phyloP scores from a whole-genome alignment of 1,140 invertebrate genomes.

The Episyrphus balteatus region DNA sequence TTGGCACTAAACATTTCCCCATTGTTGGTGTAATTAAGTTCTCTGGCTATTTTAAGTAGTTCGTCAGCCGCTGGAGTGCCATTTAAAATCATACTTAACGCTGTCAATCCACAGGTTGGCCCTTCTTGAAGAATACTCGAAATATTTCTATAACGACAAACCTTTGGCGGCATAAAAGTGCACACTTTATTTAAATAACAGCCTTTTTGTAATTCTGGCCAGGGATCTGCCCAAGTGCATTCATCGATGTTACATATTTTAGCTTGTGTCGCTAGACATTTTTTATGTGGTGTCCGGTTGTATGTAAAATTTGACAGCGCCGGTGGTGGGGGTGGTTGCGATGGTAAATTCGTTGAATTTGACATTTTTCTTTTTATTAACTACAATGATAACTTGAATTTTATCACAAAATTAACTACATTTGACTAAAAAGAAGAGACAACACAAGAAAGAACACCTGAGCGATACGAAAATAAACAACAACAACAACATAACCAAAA shows the following conservation, averaged over 20 bases:
- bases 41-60: constrained; percentile 49
- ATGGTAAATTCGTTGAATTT: neutral
- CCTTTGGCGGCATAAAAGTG: constrained; percentile 15
- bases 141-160: constrained; percentile 20
- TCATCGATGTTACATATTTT: constrained; percentile 7
- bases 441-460: too few species aligned
- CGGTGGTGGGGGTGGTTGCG: neutral
- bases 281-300: too few species aligned
- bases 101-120: constrained; percentile 71
- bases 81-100: constrained; percentile 61
- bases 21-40: constrained; percentile 55
- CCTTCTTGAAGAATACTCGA: constrained; percentile 33
- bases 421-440: too few species aligned
- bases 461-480: too few species aligned
- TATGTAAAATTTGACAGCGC: neutral
- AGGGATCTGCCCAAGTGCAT: constrained; percentile 36
- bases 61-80: constrained; percentile 46
- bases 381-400: too few species aligned
- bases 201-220: constrained; percentile 37
- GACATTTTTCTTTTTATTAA: constrained; percentile 6
- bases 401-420: too few species aligned
- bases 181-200: constrained; percentile 40
- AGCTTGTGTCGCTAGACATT: too few species aligned
- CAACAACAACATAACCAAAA: too few species aligned
- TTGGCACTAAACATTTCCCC: constrained; percentile 79